Evolutionary conservation across 1,140 invertebrate genomes (phyloP).

Genomic region (Drosophila novamexicana): DNA sequence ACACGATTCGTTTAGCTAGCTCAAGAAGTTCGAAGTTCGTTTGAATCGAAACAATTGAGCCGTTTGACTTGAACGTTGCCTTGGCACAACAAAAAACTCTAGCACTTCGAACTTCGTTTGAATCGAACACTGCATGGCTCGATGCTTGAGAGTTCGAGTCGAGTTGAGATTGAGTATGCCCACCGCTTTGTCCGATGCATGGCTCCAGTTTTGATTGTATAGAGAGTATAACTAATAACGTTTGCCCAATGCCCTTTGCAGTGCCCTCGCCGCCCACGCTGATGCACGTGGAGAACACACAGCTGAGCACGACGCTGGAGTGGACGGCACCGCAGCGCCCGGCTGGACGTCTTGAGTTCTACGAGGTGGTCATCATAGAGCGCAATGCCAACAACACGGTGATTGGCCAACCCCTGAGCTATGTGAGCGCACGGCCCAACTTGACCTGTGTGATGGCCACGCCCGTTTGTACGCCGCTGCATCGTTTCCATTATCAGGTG

Average conservation of each 20-base stretch:
- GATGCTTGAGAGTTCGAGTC: too few relatives aligned
- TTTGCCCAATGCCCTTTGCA: not conserved
- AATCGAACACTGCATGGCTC: too few relatives aligned
- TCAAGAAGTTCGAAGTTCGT: too few relatives aligned
- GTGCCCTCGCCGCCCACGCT: slow-evolving; percentile 52
- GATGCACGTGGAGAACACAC: slow-evolving; percentile 28
- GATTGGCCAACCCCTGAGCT: slow-evolving; percentile 33
- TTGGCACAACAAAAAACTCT: too few relatives aligned
- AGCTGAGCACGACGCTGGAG: slow-evolving; percentile 38
- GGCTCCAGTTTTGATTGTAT: too few relatives aligned
- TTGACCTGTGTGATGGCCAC: slow-evolving; percentile 50
- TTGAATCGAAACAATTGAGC: too few relatives aligned
- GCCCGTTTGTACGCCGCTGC: slow-evolving; percentile 47
- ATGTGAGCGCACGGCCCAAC: slow-evolving; percentile 39
- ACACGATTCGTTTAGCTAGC: too few relatives aligned
- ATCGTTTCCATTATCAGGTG: slow-evolving; percentile 56
- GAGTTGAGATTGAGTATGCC: too few relatives aligned
- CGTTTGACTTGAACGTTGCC: too few relatives aligned
- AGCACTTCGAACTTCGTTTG: too few relatives aligned
- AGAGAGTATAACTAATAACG: not conserved
- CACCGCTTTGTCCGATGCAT: too few relatives aligned
- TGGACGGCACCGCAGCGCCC: slow-evolving; percentile 48
- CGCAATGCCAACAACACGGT: slow-evolving; percentile 32
- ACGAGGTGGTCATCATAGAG: slow-evolving; percentile 58
- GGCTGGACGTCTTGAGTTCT: slow-evolving; percentile 59